Evolutionary conservation across 2,888 invertebrate genomes (phyloP), one percentile per base, ranked within the genome.

Genomic region (Trissoscelio sp.): DNA sequence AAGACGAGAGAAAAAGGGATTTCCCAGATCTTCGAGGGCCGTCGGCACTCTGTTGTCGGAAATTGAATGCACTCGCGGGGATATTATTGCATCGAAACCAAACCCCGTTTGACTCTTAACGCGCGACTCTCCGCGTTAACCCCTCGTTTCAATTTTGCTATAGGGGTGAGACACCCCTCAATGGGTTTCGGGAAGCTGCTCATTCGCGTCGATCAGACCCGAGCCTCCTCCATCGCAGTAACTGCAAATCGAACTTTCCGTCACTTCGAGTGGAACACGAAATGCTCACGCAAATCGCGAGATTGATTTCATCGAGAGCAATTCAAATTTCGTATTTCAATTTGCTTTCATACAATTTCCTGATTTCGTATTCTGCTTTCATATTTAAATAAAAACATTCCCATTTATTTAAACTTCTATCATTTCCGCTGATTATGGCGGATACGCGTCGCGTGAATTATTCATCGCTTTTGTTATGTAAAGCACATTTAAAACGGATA

Each of bases 11-110:
- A 75, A 79, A 79, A 81, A 82, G 82, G 81, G 84, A 83, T 83
- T 83, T 82, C 62, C 77, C 57, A 51, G 82, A 79, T 81, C 83
- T 77, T 62, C 48, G 72, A 73, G 80, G 75, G 82, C 79, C 81
- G 81, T 80, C 81, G 84, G 81, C 81, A 82, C 83, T 84, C 79
- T 80, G 84, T 83, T 82, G 72, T 62, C 81, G 84, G 85, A 87
- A 85, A 87, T 86, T 86, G 85, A 86, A 87, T 84, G 83, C 84
- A 72, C 83, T 81, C 84, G 81, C 82, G 77, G 80, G 83, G 83
- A 83, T 85, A 85, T 85, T 83, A 85, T 85, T 85, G 83, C 85
- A 83, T 83, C 80, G 82, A 83, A 82, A 79, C 82, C 84, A 83
- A 83, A 81, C 78, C 81, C 82, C 82, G 80, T 79, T 79, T 83